A percentile compares a stretch with the other conserved stretches of the same genome.
phyloP scores from a whole-genome alignment of 1,140 invertebrate genomes.

The Protaetia brevitarsis region DNA sequence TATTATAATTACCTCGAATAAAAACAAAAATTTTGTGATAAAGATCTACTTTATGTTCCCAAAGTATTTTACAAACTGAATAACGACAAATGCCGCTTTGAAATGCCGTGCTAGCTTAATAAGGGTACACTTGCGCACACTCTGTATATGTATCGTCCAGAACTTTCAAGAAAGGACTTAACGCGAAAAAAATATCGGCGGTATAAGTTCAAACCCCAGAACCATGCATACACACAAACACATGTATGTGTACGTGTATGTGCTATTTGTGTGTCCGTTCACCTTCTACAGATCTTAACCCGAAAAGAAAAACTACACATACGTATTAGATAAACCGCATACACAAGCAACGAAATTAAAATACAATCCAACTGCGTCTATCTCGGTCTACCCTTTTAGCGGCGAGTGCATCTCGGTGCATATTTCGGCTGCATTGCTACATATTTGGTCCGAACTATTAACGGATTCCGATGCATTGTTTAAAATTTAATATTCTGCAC shows the following conservation, averaged over 20 bases:
- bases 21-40: too few species aligned
- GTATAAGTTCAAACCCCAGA: slow-evolving; percentile 5
- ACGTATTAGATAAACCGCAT: slow-evolving; percentile 25
- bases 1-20: too few species aligned
- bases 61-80: too few species aligned
- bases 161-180: too few species aligned
- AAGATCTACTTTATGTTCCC: too few species aligned
- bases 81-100: too few species aligned
- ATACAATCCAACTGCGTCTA: slow-evolving; percentile 35
- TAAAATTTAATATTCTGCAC: slow-evolving; percentile 41
- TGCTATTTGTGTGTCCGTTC: slow-evolving; percentile 24
- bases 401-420: slow-evolving; percentile 32
- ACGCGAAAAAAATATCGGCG: not conserved
- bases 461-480: slow-evolving; percentile 42
- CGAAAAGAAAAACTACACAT: slow-evolving; percentile 3
- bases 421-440: slow-evolving; percentile 37
- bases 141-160: too few species aligned
- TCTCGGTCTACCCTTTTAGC: slow-evolving; percentile 24
- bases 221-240: not conserved
- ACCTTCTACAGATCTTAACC: slow-evolving; percentile 9
- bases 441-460: slow-evolving; percentile 42
- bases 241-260: not conserved
- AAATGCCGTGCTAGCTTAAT: too few species aligned
- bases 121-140: too few species aligned
- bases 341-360: slow-evolving; percentile 33